A percentile compares a stretch with the other conserved stretches of the same genome.
Conservation (phyloP, 2,113 vertebrate species). For the Sciurus niger region DNA sequence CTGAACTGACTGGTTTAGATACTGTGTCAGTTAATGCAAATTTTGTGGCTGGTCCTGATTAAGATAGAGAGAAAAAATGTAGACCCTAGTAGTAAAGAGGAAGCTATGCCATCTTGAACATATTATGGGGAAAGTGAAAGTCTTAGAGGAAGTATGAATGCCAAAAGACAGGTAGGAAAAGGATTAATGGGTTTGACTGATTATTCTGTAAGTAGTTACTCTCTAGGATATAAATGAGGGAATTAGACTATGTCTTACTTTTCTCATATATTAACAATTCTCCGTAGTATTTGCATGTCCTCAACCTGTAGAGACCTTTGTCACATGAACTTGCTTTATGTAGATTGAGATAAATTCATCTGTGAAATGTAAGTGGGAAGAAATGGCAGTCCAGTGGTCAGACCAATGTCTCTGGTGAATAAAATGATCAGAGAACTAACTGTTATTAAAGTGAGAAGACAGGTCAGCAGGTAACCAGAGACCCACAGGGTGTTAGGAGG, state of each 20-base stretch:
- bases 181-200: neutral
- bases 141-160: neutral
- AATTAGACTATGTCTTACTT: neutral
- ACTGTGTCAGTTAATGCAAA: neutral
- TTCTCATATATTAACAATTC: slow-evolving; percentile 6
- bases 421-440: neutral
- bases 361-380: neutral
- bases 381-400: neutral
- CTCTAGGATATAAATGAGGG: neutral
- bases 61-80: neutral
- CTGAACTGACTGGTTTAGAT: neutral
- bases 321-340: neutral
- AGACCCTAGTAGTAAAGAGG: neutral
- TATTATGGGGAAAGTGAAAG: neutral
- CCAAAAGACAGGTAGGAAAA: neutral
- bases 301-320: neutral
- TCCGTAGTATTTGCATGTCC: neutral
- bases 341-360: neutral
- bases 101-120: neutral
- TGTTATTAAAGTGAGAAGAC: neutral
- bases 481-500: neutral
- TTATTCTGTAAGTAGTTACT: neutral
- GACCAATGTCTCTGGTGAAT: neutral
- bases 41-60: neutral
- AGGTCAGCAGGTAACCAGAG: neutral